A percentile compares a stretch with the other conserved stretches of the same genome.
These are phyloP conservation scores for Rhinichthys klamathensis DNA, from an alignment of 2,113 vertebrate species.

Conservation along the genomic window DNA sequence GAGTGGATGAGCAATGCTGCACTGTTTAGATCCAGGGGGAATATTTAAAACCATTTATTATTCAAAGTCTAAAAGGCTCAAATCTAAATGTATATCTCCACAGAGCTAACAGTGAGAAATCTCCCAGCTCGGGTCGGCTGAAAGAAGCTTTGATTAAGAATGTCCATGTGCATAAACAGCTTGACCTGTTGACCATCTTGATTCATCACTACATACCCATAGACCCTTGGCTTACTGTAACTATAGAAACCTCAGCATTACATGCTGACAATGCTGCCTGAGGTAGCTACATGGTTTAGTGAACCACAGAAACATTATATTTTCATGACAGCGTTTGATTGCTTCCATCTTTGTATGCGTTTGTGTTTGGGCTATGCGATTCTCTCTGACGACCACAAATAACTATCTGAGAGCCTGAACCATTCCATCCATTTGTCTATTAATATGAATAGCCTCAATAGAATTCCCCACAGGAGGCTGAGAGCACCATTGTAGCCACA, in stretches of 20 bases:
- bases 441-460: slow-evolving; percentile 21
- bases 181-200: slow-evolving; percentile 19
- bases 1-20: slow-evolving; percentile 5
- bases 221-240: background rate
- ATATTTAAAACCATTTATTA: slow-evolving; percentile 49
- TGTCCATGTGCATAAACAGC: background rate
- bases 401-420: background rate
- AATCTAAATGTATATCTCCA: slow-evolving; percentile 34
- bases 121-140: background rate
- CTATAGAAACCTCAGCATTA: slow-evolving; percentile 5
- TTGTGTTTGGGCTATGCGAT: background rate
- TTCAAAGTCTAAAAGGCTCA: slow-evolving; percentile 23
- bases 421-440: background rate
- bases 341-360: background rate
- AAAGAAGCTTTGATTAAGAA: slow-evolving; percentile 26
- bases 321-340: background rate
- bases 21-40: background rate
- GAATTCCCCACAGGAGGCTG: slow-evolving; percentile 39
- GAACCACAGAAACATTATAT: background rate
- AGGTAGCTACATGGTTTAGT: background rate
- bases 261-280: background rate
- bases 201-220: background rate
- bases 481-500: slow-evolving; percentile 8
- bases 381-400: background rate
- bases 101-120: slow-evolving; percentile 35